Percentiles rank a stretch among this genome's conserved stretches.
phyloP scores from a whole-genome alignment of 2,797 vertebrate genomes.

The Helostoma temminkii region DNA sequence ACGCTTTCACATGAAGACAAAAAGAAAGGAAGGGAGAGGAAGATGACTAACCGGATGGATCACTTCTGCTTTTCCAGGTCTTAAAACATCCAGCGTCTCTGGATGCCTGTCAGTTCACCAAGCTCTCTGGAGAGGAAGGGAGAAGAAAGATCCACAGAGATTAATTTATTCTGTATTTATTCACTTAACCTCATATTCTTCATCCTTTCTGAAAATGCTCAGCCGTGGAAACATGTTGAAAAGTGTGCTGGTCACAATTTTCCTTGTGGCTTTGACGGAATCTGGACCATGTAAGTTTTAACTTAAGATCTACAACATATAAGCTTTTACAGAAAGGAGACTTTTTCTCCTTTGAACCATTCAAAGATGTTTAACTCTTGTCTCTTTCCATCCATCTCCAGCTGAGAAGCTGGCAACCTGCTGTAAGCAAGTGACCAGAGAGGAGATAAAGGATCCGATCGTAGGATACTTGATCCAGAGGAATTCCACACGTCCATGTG shows the following conservation, averaged over 20 bases:
- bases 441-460: constrained; percentile 31
- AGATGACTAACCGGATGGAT: constrained; percentile 23
- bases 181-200: background rate
- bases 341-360: background rate
- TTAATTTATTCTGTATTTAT: background rate
- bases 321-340: background rate
- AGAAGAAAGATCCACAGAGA: background rate
- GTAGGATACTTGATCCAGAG: constrained; percentile 30
- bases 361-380: background rate
- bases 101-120: constrained; percentile 24
- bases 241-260: constrained; percentile 18
- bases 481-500: constrained; percentile 23
- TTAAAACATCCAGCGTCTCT: constrained; percentile 3
- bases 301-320: too few species aligned
- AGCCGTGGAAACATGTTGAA: constrained; percentile 29
- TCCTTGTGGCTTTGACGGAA: constrained; percentile 23
- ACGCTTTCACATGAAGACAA: background rate
- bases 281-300: constrained; percentile 30
- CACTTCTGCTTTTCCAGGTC: constrained; percentile 53
- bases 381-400: background rate
- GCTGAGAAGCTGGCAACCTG: constrained; percentile 62
- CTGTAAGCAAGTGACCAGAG: constrained; percentile 35
- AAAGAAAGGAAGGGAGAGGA: background rate
- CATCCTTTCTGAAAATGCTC: constrained; percentile 26
- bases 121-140: constrained; percentile 19